Evolutionary conservation across 2,797 vertebrate species (phyloP), one percentile per base, ranked within the genome.

Genomic region (Ptychadena robeensis): DNA sequence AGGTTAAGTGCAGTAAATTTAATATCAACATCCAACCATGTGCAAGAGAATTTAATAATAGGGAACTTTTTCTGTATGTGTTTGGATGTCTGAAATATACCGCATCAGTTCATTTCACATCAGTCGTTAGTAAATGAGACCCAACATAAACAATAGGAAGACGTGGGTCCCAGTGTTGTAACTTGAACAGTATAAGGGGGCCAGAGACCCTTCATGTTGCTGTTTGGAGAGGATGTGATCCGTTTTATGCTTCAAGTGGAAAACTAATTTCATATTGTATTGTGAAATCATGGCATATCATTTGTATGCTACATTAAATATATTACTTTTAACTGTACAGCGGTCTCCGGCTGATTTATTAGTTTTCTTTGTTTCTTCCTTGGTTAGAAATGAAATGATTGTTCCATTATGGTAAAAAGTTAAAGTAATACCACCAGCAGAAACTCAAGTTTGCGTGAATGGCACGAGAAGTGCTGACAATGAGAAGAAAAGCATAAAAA

Each of bases 281-380:
- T 61, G 59, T 61, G 59, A 61, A 25, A 28, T 61, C 59, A 61
- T 28, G 27, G 59, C n/a, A 28, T 61, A 28, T 61, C 59, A 61
- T 53, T 53, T 53, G 44, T 53, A 53, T 61, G 59, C n/a, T 61
- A 61, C 27, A 61, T 61, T 61, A 25, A 61, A 25, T 61, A 28
- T 61, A 25, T 61, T 61, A 25, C n/a, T 61, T 61, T 61, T 25
- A 61, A 61, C 59, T 61, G 59, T 61, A 28, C 59, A 61, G 59
- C 28, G n/a, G 59, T 25, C 27, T 61, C 10, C 28, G 59, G 27
- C 28, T 61, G 25, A 9, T 61, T 25, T 1, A 22, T 53, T 53
- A 22, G 4, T 4, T n/a, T n/a, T n/a, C n/a, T n/a, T n/a, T n/a
- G n/a, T n/a, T n/a, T n/a, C n/a, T n/a, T n/a, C n/a, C n/a, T n/a